Evolutionary conservation across 2,888 invertebrate genomes (phyloP), one percentile per base, ranked within the genome.

Genomic region (Platycheirus albimanus): DNA sequence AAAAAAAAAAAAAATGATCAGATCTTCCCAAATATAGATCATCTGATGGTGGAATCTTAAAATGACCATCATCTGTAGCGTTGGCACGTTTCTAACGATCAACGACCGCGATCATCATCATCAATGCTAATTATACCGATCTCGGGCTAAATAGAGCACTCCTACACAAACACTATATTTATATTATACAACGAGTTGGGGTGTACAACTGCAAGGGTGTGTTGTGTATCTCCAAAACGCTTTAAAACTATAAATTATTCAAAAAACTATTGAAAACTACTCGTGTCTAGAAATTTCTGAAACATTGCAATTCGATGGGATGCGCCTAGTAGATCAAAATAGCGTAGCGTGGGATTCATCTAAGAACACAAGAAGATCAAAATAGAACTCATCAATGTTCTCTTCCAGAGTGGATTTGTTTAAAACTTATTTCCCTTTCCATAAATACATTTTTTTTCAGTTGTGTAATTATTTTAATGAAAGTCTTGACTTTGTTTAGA

Each of bases 401-500:
- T 20, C 4, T 4, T 70, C 54, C 47, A 56, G 47, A 63, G 47
- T 61, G n/a, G 20, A 61, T 75, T 75, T 69, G 67, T 69, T 69
- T 67, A 75, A 10, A 45, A 38, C 36, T 52, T 52, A 33, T 52
- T 36, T 56, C 54, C 15, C 30, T 24, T 36, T 30, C 45, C 13
- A 49, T 19, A 41, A 43, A 43, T 43, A 13, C 30, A 47, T 36
- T 0, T 19, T 5, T 36, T 19, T 5, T 19, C 11, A n/a, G n/a
- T n/a, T n/a, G n/a, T n/a, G n/a, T n/a, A 56, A 38, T 20, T 20
- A 38, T 56, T 56, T 47, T 56, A 56, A 56, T 56, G 19, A 38
- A 20, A 56, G 20, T 13, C 38, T 56, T 61, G 47, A 74, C 74
- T 45, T 63, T 79, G 54, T 80, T 80, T 80, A 19, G 69, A 75